Evolutionary conservation across 2,113 vertebrate species (phyloP).

Genomic region (Vulpes ferrilata): DNA sequence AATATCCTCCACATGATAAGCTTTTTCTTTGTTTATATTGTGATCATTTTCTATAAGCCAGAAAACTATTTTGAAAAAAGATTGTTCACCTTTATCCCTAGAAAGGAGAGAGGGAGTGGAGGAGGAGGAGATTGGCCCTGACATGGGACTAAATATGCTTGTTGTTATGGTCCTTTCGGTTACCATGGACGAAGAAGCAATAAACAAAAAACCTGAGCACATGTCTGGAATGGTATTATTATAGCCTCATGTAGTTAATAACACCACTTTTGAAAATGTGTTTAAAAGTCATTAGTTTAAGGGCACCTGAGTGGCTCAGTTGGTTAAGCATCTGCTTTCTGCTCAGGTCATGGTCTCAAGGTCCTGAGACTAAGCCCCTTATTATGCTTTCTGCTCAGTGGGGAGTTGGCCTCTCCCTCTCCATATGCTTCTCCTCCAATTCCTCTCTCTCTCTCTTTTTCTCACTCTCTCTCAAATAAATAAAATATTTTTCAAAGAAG

Average conservation of each 20-base stretch:
- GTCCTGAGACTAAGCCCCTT: too few species aligned
- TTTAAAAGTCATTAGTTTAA: conserved; percentile 61
- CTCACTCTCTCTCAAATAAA: too few species aligned
- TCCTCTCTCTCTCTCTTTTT: too few species aligned
- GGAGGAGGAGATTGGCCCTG: neutral
- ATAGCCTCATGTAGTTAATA: neutral
- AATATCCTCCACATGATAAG: neutral
- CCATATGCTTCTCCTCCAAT: too few species aligned
- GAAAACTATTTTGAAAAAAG: neutral
- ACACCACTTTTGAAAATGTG: neutral
- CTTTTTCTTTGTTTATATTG: neutral
- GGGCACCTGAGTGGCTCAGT: too few species aligned
- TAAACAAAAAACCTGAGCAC: neutral
- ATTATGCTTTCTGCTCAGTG: too few species aligned
- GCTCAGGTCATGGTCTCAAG: too few species aligned
- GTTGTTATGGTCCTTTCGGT: neutral
- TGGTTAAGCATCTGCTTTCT: too few species aligned
- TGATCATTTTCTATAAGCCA: neutral
- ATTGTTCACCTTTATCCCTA: neutral
- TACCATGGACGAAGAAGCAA: conserved; percentile 22
- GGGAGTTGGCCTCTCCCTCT: too few species aligned
- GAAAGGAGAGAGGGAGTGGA: neutral
- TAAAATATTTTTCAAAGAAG: neutral
- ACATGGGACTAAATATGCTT: neutral
- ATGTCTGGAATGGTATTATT: neutral